Conservation (phyloP, 2,113 vertebrate species). For the Gallinago paraguaiae region DNA sequence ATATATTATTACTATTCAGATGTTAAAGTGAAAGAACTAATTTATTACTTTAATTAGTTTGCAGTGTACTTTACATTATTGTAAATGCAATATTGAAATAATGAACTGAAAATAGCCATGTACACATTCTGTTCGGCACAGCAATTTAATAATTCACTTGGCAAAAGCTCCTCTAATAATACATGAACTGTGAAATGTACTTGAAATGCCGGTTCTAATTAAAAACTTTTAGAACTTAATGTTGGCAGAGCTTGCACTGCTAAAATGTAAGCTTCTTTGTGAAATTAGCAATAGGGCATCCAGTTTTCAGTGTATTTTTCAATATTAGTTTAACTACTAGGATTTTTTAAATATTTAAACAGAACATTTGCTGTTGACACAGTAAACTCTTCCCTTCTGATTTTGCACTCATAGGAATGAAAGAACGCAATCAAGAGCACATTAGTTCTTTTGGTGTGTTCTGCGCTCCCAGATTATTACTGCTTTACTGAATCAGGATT, state of each 20-base stretch:
- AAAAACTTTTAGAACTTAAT: constrained; percentile 52
- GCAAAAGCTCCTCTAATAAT: constrained; percentile 37
- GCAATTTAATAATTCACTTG: constrained; percentile 46
- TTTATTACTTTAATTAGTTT: constrained; percentile 53
- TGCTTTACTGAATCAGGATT: not conserved
- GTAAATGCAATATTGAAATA: constrained; percentile 37
- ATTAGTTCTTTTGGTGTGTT: not conserved
- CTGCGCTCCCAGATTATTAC: not conserved
- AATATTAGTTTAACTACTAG: constrained; percentile 32
- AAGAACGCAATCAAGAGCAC: not conserved
- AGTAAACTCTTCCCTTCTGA: constrained; percentile 4
- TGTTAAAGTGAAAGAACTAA: constrained; percentile 14
- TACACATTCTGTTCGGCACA: constrained; percentile 1
- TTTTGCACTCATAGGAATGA: not conserved
- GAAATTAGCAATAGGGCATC: not conserved
- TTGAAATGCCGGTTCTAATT: constrained; percentile 59
- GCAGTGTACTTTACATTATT: constrained; percentile 17
- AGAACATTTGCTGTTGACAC: constrained; percentile 7
- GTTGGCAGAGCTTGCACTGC: constrained; percentile 16
- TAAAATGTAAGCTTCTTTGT: not conserved
- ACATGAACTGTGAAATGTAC: constrained; percentile 39
- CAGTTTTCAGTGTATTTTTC: not conserved
- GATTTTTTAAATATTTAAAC: constrained; percentile 2
- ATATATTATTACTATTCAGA: not conserved
- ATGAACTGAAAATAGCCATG: constrained; percentile 32